Percentiles rank a stretch among this genome's conserved stretches.
Evolutionary conservation across 2,888 invertebrate genomes (phyloP).

Genomic region (Homarus gammarus): DNA sequence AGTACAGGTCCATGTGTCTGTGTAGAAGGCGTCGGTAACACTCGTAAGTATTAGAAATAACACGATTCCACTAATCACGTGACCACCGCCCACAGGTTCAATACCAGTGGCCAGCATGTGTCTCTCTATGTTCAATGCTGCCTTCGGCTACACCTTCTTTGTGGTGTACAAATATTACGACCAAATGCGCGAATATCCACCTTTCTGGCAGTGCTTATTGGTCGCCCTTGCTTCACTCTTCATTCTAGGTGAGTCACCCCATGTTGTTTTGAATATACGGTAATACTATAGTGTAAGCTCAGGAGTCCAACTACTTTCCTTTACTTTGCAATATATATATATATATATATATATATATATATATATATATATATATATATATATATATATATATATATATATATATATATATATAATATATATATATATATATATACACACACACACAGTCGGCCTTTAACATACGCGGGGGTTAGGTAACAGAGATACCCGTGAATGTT

Average conservation of each 20-base stretch:
- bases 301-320: too few relatives aligned
- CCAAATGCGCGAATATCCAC: background rate
- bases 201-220: background rate
- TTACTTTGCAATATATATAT: too few relatives aligned
- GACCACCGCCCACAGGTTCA: background rate
- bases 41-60: background rate
- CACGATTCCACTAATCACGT: background rate
- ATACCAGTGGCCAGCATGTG: background rate
- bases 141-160: slow-evolving; percentile 15
- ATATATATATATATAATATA: too few relatives aligned
- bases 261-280: background rate
- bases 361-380: too few relatives aligned
- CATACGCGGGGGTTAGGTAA: too few relatives aligned
- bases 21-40: background rate
- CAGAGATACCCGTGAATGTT: too few relatives aligned
- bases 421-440: too few relatives aligned
- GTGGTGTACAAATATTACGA: slow-evolving; percentile 4
- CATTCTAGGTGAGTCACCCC: background rate
- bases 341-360: too few relatives aligned
- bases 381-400: too few relatives aligned
- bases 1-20: background rate
- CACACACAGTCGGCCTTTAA: too few relatives aligned
- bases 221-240: background rate
- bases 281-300: too few relatives aligned
- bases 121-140: background rate